Evolutionary conservation across 2,888 invertebrate genomes (phyloP).

Genomic region (Microplitis manilae): DNA sequence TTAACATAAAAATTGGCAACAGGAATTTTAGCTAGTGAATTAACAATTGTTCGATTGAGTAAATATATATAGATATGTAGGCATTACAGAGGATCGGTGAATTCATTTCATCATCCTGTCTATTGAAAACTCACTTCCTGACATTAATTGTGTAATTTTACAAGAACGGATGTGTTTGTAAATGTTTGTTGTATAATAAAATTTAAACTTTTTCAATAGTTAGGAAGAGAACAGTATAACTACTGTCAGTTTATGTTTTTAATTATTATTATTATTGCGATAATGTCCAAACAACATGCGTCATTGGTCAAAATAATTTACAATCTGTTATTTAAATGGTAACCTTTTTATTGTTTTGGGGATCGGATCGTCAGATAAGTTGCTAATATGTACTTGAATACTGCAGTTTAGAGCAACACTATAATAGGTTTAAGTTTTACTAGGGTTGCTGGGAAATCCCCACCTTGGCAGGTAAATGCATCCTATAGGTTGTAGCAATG

Average conservation of each 20-base stretch:
- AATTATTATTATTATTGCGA: not conserved
- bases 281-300: too few species aligned
- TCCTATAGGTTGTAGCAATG: not conserved
- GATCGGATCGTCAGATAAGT: too few species aligned
- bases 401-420: too few species aligned
- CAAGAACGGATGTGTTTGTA: slow-evolving; percentile 34
- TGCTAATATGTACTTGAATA: too few species aligned
- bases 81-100: slow-evolving; percentile 2
- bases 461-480: too few species aligned
- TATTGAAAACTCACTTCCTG: slow-evolving; percentile 38
- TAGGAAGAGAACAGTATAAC: not conserved
- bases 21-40: not conserved
- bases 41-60: slow-evolving; percentile 6
- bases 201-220: slow-evolving; percentile 23
- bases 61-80: not conserved
- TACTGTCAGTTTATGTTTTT: not conserved
- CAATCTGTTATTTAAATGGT: too few species aligned
- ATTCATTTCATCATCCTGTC: slow-evolving; percentile 39
- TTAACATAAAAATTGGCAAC: not conserved
- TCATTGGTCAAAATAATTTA: too few species aligned
- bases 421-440: too few species aligned
- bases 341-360: too few species aligned
- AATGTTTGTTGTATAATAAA: slow-evolving; percentile 19
- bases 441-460: too few species aligned
- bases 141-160: slow-evolving; percentile 30